Evolutionary conservation across 2,888 invertebrate genomes (phyloP).

Genomic region (Copidosoma aretas): DNA sequence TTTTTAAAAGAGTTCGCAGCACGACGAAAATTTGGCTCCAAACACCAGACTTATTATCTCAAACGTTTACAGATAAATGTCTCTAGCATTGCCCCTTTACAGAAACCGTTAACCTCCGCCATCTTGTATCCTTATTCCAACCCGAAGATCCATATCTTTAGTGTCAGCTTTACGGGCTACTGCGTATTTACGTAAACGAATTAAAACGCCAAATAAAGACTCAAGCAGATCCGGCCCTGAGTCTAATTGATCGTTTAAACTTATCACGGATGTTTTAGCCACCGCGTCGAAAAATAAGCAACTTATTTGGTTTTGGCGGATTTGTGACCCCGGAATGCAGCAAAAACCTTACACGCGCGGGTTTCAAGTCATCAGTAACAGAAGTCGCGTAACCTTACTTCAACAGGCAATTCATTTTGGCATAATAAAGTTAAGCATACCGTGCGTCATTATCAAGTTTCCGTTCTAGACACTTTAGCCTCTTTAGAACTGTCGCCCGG

Average conservation of each 20-base stretch:
- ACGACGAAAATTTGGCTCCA: slow-evolving; percentile 38
- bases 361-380: slow-evolving; percentile 10
- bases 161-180: slow-evolving; percentile 21
- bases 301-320: slow-evolving; percentile 19
- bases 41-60: slow-evolving; percentile 47
- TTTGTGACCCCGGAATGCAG: slow-evolving; percentile 22
- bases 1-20: slow-evolving; percentile 45
- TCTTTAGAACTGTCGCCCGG: neutral
- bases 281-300: slow-evolving; percentile 31
- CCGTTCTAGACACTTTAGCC: neutral
- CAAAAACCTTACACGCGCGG: neutral
- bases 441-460: neutral
- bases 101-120: slow-evolving; percentile 13
- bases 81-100: slow-evolving; percentile 6
- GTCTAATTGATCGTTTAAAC: slow-evolving; percentile 21
- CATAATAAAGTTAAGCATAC: no score
- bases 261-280: slow-evolving; percentile 7
- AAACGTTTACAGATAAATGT: slow-evolving; percentile 26
- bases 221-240: slow-evolving; percentile 24
- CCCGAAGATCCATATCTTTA: slow-evolving; percentile 14
- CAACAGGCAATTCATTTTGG: no score
- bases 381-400: neutral
- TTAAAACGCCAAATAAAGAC: slow-evolving; percentile 30
- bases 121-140: slow-evolving; percentile 3
- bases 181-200: slow-evolving; percentile 35